These are phyloP conservation scores for Micropoecilia bifurca DNA, from an alignment of 2,797 vertebrate genomes.

Conservation along the genomic window DNA sequence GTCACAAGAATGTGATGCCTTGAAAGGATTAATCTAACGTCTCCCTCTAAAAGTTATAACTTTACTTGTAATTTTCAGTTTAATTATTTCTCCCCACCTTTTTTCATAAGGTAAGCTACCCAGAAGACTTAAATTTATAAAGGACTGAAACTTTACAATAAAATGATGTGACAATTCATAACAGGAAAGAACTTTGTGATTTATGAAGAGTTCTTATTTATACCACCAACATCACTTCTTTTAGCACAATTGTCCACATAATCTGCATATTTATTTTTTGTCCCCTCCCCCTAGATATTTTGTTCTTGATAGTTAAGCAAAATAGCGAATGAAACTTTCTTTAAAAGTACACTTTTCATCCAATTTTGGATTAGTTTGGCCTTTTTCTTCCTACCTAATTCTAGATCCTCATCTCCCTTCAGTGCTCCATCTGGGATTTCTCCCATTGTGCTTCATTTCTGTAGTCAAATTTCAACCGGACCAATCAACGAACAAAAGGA, in stretches of 20 bases:
- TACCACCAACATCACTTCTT: neutral
- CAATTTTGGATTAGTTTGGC: too few species aligned
- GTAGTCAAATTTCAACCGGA: too few species aligned
- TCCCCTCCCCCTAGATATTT: neutral
- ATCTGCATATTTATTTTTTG: neutral
- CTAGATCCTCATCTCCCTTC: too few species aligned
- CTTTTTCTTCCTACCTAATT: too few species aligned
- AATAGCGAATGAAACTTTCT: neutral
- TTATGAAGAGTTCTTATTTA: neutral
- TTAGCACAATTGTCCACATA: neutral
- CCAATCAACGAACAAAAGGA: too few species aligned
- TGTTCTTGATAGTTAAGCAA: neutral
- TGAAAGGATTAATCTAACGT: constrained; percentile 81
- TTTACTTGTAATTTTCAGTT: constrained; percentile 52
- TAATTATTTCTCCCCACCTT: constrained; percentile 21
- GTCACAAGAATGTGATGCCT: constrained; percentile 52
- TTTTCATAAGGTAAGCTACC: constrained; percentile 19
- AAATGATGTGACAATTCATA: neutral
- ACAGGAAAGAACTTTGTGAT: neutral
- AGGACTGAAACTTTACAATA: neutral
- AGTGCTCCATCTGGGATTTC: too few species aligned
- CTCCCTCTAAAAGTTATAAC: constrained; percentile 71
- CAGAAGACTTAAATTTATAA: neutral
- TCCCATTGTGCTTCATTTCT: too few species aligned
- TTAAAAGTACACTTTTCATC: too few species aligned